Percentiles rank a stretch among this genome's conserved stretches.
phyloP scores from a whole-genome alignment of 2,797 vertebrate genomes.

The Halcyon chelicuti region DNA sequence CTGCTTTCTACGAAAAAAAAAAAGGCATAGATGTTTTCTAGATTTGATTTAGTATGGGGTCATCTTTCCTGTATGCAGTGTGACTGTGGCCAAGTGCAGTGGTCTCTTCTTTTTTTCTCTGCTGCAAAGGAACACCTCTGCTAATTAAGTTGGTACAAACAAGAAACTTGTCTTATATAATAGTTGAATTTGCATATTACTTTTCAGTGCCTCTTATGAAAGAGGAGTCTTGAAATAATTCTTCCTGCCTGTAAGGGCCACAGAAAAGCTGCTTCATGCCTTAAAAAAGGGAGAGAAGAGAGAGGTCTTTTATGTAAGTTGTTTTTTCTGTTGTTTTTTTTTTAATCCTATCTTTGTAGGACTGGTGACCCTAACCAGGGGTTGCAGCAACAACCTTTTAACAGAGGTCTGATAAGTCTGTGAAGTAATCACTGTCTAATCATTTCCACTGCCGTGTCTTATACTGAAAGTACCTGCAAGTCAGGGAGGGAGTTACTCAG shows the following conservation, averaged over 20 bases:
- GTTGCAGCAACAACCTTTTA: neutral
- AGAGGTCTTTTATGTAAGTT: neutral
- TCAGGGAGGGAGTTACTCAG: neutral
- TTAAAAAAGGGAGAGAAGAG: neutral
- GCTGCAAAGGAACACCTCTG: neutral
- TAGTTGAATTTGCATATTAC: neutral
- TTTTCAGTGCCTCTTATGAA: neutral
- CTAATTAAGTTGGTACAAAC: neutral
- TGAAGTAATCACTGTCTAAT: slow-evolving; percentile 36
- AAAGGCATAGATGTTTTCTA: neutral
- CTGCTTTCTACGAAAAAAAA: neutral
- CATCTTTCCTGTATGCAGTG: neutral
- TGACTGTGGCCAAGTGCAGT: neutral
- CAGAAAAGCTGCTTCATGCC: neutral
- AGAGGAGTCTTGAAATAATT: neutral
- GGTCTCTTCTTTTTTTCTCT: neutral
- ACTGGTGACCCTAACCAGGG: slow-evolving; percentile 5
- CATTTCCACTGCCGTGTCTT: neutral
- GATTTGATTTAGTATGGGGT: neutral
- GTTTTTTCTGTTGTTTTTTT: neutral
- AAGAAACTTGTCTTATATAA: neutral
- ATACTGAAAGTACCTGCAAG: neutral
- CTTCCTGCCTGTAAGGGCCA: neutral
- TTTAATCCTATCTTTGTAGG: neutral
- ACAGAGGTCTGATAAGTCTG: neutral